phyloP scores from a whole-genome alignment of 2,113 vertebrate genomes.

The Phasianus colchicus region DNA sequence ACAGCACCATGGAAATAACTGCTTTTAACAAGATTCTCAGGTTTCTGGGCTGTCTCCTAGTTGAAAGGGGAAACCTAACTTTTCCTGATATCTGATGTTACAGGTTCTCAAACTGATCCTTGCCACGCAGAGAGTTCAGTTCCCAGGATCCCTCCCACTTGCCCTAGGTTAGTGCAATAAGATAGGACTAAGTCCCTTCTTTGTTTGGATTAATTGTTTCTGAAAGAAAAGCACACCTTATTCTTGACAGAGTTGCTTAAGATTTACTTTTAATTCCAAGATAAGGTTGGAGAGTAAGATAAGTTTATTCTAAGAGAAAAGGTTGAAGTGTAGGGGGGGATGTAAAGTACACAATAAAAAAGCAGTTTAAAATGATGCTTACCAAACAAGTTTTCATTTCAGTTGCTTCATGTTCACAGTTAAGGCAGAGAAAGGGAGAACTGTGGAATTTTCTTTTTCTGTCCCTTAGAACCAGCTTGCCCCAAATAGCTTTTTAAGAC shows the following conservation, averaged over 20 bases:
- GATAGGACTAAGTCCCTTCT: neutral
- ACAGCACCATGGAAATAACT: neutral
- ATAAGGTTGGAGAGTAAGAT: neutral
- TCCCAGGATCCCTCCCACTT: neutral
- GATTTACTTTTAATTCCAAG: conserved; percentile 3
- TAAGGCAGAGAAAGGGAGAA: neutral
- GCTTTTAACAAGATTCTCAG: conserved; percentile 6
- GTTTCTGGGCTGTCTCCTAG: conserved; percentile 2
- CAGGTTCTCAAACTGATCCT: conserved; percentile 3
- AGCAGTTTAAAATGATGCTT: neutral
- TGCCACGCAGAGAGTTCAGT: neutral
- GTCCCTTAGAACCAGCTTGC: fast-evolving
- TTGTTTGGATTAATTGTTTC: neutral
- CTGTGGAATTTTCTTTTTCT: neutral
- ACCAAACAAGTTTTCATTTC: neutral
- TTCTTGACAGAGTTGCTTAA: neutral
- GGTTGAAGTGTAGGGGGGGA: neutral
- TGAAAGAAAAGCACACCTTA: neutral
- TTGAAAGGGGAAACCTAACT: conserved; percentile 23
- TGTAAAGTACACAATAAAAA: conserved; percentile 14
- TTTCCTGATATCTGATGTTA: neutral
- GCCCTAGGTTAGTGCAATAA: neutral
- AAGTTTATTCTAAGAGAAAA: neutral
- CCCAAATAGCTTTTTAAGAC: neutral
- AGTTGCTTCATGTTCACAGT: neutral